Evolutionary conservation across 2,888 invertebrate genomes (phyloP), one percentile per base, ranked within the genome.

Genomic region (Lasioglossum lativentre): DNA sequence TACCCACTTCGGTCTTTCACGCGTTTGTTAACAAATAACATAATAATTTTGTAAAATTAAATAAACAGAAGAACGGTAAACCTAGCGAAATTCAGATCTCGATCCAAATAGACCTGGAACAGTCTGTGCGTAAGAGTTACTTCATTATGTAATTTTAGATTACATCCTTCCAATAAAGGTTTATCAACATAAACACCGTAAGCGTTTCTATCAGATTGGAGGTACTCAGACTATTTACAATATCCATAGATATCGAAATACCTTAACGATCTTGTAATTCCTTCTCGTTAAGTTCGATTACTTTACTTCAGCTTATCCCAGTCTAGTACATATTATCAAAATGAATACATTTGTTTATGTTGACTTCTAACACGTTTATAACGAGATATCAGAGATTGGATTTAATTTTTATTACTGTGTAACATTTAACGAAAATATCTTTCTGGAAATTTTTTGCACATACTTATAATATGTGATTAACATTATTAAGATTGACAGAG

Each of bases 121-220:
- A 30, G 3, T 34, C 66, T 8, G 8, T 34, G 23, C 34, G 30
- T 34, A 8, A 34, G 6, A 34, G 19, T 66, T 66, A 66, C 23
- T 73, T 76, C 2, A 19, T 38, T 52, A 47, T 47, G 3, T 38
- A 68, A 73, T 40, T 56, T 52, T 23, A 70, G n/a, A 73, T 19
- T 27, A 34, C 27, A 45, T 14, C 34, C 75, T 23, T 78, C 34
- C 16, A 16, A 68, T 47, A 14, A 23, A 23, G 5, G 14, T 72
- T 66, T 70, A 47, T 63, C 72, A 78, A 85, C 68, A 73, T 76
- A 88, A 88, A 86, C 76, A 80, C 14, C 34, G 34, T n/a, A 82
- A 70, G 82, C 80, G 73, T 59, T 38, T 47, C 38, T 82, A 81
- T 77, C 16, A 19, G 47, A 75, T 80, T 47, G n/a, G 80, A 80